Conservation (phyloP, 2,797 vertebrate species). For the Sebastes variabilis region DNA sequence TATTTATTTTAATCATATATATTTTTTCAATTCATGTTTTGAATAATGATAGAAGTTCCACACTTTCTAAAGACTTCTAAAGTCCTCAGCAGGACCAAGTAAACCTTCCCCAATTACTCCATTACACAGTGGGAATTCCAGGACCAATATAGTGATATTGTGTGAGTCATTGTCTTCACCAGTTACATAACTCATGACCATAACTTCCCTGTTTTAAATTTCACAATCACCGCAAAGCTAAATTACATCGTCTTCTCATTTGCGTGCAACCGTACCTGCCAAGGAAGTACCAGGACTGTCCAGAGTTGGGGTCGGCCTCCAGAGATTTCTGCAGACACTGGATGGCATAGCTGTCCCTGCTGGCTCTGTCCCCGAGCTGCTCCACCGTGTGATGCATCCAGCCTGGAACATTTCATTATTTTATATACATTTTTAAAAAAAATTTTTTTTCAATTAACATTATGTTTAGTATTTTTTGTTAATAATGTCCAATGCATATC, state of each 20-base stretch:
- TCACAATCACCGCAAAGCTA: neutral
- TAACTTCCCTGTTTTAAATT: neutral
- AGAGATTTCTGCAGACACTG: constrained; percentile 99
- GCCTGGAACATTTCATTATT: constrained; percentile 77
- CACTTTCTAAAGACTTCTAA: neutral
- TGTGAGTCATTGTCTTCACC: too few relatives aligned
- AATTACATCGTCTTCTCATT: neutral
- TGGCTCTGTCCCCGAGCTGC: constrained; percentile 96
- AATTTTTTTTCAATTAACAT: too few relatives aligned
- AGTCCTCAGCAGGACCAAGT: neutral
- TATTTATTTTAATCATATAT: neutral
- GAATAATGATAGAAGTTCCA: neutral
- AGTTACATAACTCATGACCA: neutral
- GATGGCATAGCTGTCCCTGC: constrained; percentile 99
- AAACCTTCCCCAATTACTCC: neutral
- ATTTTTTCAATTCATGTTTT: too few relatives aligned
- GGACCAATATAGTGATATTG: neutral
- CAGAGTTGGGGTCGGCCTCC: constrained; percentile 99
- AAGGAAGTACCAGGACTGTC: constrained; percentile 99
- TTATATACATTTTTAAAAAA: too few relatives aligned
- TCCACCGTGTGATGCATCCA: constrained; percentile 99
- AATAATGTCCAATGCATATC: too few relatives aligned
- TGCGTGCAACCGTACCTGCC: constrained; percentile 86
- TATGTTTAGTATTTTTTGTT: too few relatives aligned
- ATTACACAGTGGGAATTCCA: neutral